Percentiles rank a stretch among this genome's conserved stretches.
phyloP scores from a whole-genome alignment of 2,888 invertebrate species.

The Cheilosia vulpina region DNA sequence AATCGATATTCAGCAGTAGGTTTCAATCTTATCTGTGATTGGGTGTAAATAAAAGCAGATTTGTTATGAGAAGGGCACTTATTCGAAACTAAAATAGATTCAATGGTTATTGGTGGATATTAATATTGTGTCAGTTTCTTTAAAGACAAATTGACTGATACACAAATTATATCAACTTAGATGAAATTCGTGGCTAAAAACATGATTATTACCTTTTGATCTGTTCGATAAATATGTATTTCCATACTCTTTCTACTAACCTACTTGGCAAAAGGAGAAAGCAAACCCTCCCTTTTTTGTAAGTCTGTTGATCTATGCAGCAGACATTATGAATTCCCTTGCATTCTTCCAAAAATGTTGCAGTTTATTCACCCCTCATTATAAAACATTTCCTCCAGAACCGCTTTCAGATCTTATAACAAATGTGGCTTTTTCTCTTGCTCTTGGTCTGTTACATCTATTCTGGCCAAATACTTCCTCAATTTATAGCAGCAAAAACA shows the following conservation, averaged over 20 bases:
- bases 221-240: no score
- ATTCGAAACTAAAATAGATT: neutral
- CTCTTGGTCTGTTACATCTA: conserved; percentile 17
- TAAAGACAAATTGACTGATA: no score
- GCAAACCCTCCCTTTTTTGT: no score
- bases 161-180: no score
- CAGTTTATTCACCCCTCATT: conserved; percentile 38
- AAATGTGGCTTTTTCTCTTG: neutral
- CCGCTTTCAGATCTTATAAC: conserved; percentile 5
- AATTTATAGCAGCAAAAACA: conserved; percentile 46
- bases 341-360: neutral
- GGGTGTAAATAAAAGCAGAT: conserved; percentile 9
- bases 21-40: conserved; percentile 17
- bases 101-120: conserved; percentile 16
- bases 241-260: no score
- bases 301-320: no score
- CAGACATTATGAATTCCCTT: no score
- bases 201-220: no score
- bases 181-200: no score
- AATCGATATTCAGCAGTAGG: conserved; percentile 22
- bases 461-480: conserved; percentile 14
- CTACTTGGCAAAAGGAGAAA: no score
- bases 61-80: neutral
- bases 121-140: conserved; percentile 14
- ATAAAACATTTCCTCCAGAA: conserved; percentile 26